Percentiles rank a stretch among this genome's conserved stretches.
These are phyloP conservation scores for Dysidea cf. avara DNA, from an alignment of 37 sponge, comb jelly and placozoan genomes.

Conservation along the genomic window DNA sequence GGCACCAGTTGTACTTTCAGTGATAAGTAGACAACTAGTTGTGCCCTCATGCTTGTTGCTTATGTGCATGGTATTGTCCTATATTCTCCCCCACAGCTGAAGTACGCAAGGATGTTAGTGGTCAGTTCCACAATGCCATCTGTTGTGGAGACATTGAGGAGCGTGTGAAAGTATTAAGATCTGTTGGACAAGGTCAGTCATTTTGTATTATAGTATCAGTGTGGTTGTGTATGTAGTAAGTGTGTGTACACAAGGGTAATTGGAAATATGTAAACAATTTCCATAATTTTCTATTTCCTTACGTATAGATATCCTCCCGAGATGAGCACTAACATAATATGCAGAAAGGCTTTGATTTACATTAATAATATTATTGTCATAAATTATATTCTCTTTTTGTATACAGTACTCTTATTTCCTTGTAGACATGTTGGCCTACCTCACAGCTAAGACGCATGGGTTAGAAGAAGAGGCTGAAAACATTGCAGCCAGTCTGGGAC, in stretches of 20 bases:
- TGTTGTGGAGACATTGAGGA: constrained; percentile 87
- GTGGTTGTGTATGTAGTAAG: neutral
- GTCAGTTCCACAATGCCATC: constrained; percentile 93
- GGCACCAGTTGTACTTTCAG: neutral
- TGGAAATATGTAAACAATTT: neutral
- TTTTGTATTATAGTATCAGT: neutral
- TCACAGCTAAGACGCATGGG: constrained; percentile 93
- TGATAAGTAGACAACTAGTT: too few species aligned
- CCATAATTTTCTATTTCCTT: neutral
- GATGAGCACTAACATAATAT: too few species aligned
- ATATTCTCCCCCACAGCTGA: constrained; percentile 62
- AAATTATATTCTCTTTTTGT: too few species aligned
- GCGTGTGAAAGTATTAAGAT: constrained; percentile 75
- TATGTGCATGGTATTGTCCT: neutral
- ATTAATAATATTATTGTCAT: neutral
- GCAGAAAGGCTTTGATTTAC: neutral
- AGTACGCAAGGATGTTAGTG: constrained; percentile 87
- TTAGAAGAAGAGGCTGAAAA: constrained; percentile 78
- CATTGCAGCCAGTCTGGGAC: constrained; percentile 60
- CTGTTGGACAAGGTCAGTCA: constrained; percentile 77
- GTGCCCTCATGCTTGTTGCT: neutral
- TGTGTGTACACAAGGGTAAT: too few species aligned
- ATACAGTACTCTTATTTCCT: neutral
- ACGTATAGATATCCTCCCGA: neutral
- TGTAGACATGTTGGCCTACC: constrained; percentile 89